These are phyloP conservation scores for Agapornis canus DNA, from an alignment of 2,797 vertebrate genomes.

Conservation along the genomic window DNA sequence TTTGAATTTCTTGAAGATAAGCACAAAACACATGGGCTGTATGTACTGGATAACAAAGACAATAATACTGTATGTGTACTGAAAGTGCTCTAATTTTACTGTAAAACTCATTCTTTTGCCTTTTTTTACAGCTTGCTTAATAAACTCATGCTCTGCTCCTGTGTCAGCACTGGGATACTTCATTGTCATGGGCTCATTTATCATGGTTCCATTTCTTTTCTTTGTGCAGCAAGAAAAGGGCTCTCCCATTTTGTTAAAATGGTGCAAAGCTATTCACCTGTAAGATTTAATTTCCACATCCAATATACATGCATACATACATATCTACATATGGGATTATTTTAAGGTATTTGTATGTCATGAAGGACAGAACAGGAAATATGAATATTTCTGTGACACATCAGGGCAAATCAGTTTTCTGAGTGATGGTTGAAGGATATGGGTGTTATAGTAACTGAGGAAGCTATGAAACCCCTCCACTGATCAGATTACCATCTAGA, in stretches of 20 bases:
- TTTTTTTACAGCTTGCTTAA: neutral
- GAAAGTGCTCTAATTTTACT: neutral
- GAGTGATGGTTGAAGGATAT: neutral
- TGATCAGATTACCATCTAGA: neutral
- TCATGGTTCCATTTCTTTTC: neutral
- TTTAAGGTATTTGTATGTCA: neutral
- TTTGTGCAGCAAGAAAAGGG: neutral
- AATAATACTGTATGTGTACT: neutral
- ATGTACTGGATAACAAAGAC: neutral
- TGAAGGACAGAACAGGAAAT: neutral
- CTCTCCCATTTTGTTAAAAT: neutral
- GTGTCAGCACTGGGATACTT: neutral
- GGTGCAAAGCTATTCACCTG: neutral
- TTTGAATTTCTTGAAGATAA: neutral
- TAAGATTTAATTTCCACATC: neutral
- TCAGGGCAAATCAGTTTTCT: neutral
- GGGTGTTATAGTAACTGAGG: neutral
- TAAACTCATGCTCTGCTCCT: neutral
- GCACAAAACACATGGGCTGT: neutral
- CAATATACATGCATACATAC: neutral
- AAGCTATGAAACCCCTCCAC: neutral
- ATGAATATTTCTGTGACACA: neutral
- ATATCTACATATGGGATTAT: neutral
- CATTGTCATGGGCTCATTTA: neutral
- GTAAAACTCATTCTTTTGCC: neutral